Conservation (phyloP, 1,140 invertebrate genomes). For the Drosophila ambigua region DNA sequence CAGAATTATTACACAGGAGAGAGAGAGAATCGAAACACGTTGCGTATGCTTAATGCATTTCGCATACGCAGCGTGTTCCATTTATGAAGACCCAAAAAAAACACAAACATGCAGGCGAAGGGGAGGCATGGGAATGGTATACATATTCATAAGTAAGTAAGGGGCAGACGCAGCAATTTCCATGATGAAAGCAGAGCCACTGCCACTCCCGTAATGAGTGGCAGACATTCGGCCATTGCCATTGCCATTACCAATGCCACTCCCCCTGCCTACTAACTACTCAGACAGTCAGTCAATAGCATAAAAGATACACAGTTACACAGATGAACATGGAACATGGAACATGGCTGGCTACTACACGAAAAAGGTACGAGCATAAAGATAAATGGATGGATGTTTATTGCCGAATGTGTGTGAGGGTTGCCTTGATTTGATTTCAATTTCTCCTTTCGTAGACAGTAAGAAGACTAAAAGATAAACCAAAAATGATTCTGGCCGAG, state of each 20-base stretch:
- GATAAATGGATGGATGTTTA: constrained; percentile 9
- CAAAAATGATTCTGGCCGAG: constrained; percentile 20
- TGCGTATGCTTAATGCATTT: constrained; percentile 51
- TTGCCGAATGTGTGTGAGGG: constrained; percentile 23
- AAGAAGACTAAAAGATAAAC: constrained; percentile 30
- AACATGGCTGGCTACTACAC: constrained; percentile 3
- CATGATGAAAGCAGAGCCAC: constrained; percentile 37
- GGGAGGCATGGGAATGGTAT: background rate
- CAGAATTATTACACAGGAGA: constrained; percentile 18
- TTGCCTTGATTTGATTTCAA: constrained; percentile 51
- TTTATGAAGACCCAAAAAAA: constrained; percentile 13
- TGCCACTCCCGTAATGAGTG: constrained; percentile 35
- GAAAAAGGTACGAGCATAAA: constrained; percentile 45
- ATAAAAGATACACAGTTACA: constrained; percentile 28
- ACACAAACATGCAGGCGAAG: constrained; percentile 30
- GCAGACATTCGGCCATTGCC: constrained; percentile 29
- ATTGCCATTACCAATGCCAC: constrained; percentile 27
- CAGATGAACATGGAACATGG: constrained; percentile 4
- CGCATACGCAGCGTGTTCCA: constrained; percentile 44
- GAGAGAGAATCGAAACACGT: constrained; percentile 2
- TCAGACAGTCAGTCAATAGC: constrained; percentile 75
- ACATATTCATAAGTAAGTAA: constrained; percentile 32
- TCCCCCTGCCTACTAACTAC: constrained; percentile 23
- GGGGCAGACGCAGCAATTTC: constrained; percentile 25
- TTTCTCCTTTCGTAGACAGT: constrained; percentile 12